Base-by-base conservation (phyloP, 1,140 invertebrate genomes). In the Alviniconcha marisindica region DNA sequence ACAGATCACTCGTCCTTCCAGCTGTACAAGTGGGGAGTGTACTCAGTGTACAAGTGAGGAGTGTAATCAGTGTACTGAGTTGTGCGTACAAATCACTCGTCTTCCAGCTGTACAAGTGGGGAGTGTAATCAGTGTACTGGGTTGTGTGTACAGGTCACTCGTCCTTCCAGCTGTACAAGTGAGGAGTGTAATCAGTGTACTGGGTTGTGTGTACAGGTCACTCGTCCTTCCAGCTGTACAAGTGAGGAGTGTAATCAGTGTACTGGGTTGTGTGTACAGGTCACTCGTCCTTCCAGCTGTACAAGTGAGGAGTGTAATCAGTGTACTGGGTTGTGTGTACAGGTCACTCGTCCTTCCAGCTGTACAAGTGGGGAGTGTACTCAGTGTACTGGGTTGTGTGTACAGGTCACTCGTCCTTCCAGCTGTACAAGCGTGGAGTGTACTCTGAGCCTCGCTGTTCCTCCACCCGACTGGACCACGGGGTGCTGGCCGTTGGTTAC, bases 121-220 rank as follows among this genome's bases (percentile, higher is more conserved):
- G 96, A 10, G 93, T 97, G 84, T 98, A 98, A 28, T 98, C 98
- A 14, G 90, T 95, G 80, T 94, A 94, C 24, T 94, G 95, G 91
- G 98, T 97, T 82, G 99, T 99, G 91, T 98, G 99, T 95, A 98
- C 98, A 77, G 95, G 95, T 15, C 95, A 95, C 81, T 92, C 94
- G 78, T 94, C 95, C 4, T 97, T 99, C 94, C n/a, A n/a, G n/a
- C n/a, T n/a, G n/a, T n/a, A n/a, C n/a, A n/a, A n/a, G n/a, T n/a
- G n/a, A n/a, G 97, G 96, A 10, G 93, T 97, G 84, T 98, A 98
- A 28, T 98, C 98, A 14, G 90, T 95, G 80, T 94, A 94, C 24
- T 94, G 95, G 91, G 98, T 97, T 82, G 99, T 99, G 91, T 98
- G 99, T 95, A 98, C 98, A 77, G 95, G 95, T 15, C 95, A 95